phyloP scores from a whole-genome alignment of 2,797 vertebrate genomes.

The Sebastes alutus region DNA sequence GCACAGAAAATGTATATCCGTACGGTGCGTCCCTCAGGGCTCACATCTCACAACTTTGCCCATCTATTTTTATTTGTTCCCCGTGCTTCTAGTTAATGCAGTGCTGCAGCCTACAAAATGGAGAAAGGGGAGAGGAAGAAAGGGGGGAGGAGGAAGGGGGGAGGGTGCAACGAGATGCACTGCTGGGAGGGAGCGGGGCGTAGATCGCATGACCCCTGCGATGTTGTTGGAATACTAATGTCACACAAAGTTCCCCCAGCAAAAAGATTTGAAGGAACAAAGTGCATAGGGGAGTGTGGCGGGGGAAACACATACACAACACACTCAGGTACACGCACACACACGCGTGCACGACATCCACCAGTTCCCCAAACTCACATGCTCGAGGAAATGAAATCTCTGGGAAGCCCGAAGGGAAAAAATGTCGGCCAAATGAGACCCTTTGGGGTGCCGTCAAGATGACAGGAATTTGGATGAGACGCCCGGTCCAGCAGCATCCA shows the following conservation, averaged over 20 bases:
- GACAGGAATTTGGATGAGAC: constrained; percentile 33
- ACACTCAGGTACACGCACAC: background rate
- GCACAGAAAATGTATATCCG: constrained; percentile 71
- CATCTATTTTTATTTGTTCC: constrained; percentile 79
- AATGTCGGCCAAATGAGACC: constrained; percentile 31
- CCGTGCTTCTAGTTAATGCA: constrained; percentile 73
- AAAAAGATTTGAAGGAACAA: constrained; percentile 56
- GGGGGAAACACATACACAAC: background rate
- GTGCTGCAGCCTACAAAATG: constrained; percentile 67
- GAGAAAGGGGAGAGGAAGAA: constrained; percentile 32
- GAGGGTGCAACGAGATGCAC: constrained; percentile 36
- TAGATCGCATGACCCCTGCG: constrained; percentile 65
- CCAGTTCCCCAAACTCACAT: background rate
- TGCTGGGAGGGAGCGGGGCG: constrained; percentile 61
- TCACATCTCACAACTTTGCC: constrained; percentile 75
- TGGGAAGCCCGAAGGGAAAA: background rate
- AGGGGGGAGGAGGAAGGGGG: background rate
- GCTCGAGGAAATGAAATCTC: background rate
- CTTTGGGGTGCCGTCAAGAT: constrained; percentile 13
- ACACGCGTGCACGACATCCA: background rate
- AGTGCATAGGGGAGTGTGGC: constrained; percentile 42
- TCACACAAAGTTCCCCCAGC: constrained; percentile 48
- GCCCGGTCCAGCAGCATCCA: constrained; percentile 9
- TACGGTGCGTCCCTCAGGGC: constrained; percentile 66
- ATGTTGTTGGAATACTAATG: constrained; percentile 73